Conservation (phyloP, 2,797 vertebrate genomes). For the Smutsia temminckii region DNA sequence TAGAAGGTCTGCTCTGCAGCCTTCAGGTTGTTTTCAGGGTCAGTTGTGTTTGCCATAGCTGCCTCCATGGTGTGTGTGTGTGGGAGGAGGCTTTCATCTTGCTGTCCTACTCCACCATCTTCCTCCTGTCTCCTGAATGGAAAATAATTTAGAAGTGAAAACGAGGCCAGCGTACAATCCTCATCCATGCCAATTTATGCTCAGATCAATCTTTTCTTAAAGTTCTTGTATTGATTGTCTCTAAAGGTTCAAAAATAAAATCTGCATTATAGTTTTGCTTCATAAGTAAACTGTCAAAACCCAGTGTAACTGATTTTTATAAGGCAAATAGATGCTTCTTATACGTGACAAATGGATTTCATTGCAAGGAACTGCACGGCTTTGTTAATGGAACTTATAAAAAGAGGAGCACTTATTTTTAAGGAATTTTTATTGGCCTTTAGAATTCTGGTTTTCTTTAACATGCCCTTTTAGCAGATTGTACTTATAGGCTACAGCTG, state of each 20-base stretch:
- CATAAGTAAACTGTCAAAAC: neutral
- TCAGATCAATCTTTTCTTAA: constrained; percentile 16
- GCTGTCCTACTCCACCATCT: too few species aligned
- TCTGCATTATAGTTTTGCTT: neutral
- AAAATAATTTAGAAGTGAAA: constrained; percentile 12
- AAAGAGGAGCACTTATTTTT: neutral
- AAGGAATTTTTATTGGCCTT: neutral
- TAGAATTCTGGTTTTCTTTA: neutral
- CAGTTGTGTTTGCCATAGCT: too few species aligned
- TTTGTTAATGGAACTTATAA: neutral
- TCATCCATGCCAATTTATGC: neutral
- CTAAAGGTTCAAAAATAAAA: constrained; percentile 40
- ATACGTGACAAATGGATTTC: neutral
- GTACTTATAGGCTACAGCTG: neutral
- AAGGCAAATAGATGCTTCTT: neutral
- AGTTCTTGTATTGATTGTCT: neutral
- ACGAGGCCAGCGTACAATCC: neutral
- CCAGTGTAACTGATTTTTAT: neutral
- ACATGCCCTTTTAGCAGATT: neutral
- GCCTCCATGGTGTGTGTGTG: too few species aligned
- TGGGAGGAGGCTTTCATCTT: too few species aligned
- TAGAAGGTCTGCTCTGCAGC: too few species aligned
- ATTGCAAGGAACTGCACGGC: neutral
- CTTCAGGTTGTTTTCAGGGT: too few species aligned
- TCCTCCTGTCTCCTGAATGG: neutral